Evolutionary conservation across 2,888 invertebrate genomes (phyloP).

Genomic region (Invenusta paracnida): DNA sequence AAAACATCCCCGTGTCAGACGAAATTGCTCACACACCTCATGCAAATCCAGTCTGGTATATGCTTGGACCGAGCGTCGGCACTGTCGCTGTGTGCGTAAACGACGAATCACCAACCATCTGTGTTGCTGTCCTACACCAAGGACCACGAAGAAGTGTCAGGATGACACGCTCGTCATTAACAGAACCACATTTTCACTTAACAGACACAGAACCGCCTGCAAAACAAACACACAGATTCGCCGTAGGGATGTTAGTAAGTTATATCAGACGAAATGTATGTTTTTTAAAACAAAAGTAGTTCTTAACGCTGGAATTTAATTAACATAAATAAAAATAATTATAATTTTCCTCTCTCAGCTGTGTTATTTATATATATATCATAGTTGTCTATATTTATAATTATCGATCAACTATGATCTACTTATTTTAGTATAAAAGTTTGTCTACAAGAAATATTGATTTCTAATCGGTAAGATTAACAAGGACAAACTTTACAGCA

Average conservation of each 20-base stretch:
- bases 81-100: slow-evolving; percentile 35
- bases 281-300: no score
- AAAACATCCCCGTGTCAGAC: not conserved
- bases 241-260: not conserved
- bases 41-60: not conserved
- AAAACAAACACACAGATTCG: slow-evolving; percentile 19
- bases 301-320: no score
- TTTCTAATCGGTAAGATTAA: no score
- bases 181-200: not conserved
- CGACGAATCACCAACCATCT: not conserved
- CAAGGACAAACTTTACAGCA: no score
- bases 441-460: no score
- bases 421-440: no score
- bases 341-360: no score
- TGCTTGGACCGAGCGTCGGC: not conserved
- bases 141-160: slow-evolving; percentile 21
- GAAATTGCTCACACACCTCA: not conserved
- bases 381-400: no score
- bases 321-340: no score
- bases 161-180: not conserved
- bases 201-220: slow-evolving; percentile 30
- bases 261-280: no score
- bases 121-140: slow-evolving; percentile 31
- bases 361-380: no score
- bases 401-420: no score